Conservation (phyloP, 2,113 vertebrate species). For the Poicephalus meyeri region DNA sequence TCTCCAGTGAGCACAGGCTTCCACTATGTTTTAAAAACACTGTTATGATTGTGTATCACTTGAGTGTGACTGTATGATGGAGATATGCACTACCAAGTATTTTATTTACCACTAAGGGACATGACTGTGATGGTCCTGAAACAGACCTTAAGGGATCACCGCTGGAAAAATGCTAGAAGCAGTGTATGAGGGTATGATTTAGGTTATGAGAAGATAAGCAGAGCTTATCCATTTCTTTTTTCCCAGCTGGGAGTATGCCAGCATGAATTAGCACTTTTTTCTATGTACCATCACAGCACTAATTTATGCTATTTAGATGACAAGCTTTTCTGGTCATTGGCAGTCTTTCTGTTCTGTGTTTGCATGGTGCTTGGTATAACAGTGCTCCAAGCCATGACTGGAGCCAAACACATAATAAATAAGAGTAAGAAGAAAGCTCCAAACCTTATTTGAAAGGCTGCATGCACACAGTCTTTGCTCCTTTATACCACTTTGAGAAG, state of each 20-base stretch:
- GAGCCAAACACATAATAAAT: slow-evolving; percentile 16
- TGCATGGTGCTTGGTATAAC: neutral
- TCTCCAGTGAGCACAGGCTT: neutral
- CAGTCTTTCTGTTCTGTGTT: slow-evolving; percentile 3
- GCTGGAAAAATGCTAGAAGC: neutral
- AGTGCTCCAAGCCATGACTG: neutral
- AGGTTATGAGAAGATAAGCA: neutral
- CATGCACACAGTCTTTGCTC: neutral
- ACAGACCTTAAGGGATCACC: neutral
- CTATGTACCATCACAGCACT: neutral
- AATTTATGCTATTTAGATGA: neutral
- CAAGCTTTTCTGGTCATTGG: neutral
- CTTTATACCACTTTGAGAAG: neutral
- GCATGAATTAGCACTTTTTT: neutral
- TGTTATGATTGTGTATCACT: neutral
- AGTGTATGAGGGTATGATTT: neutral
- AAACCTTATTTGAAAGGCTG: neutral
- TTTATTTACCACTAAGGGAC: neutral
- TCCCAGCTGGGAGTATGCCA: neutral
- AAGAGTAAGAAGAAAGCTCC: neutral
- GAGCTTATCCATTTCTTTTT: neutral
- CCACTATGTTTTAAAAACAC: neutral
- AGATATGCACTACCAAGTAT: neutral
- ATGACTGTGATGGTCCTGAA: neutral
- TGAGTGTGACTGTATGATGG: neutral